These are phyloP conservation scores for Molothrus aeneus DNA, from an alignment of 2,797 vertebrate genomes.

Conservation along the genomic window DNA sequence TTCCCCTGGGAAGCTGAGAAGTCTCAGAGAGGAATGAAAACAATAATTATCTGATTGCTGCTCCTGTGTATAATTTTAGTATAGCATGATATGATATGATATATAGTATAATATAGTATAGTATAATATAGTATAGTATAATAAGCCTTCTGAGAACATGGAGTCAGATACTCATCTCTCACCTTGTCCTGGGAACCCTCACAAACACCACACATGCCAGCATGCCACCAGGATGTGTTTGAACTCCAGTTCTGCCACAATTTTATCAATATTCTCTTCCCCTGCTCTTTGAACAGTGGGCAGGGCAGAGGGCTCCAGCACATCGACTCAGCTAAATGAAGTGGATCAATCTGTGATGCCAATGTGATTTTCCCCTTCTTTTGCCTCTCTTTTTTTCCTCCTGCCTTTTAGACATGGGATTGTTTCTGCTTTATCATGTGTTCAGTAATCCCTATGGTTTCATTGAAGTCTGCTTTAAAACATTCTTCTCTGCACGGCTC, in stretches of 20 bases:
- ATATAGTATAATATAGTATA: too few species aligned
- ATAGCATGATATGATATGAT: too few species aligned
- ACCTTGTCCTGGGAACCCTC: neutral
- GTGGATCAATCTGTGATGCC: neutral
- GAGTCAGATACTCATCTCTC: neutral
- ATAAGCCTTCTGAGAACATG: neutral
- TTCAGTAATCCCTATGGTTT: neutral
- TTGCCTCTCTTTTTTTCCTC: neutral
- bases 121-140: too few species aligned
- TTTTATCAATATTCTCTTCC: conserved; percentile 7
- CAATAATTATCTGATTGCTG: neutral
- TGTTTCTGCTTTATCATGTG: neutral
- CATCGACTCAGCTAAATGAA: neutral
- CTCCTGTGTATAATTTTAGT: neutral
- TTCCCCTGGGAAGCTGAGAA: too few species aligned
- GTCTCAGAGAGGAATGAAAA: too few species aligned
- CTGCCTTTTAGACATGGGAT: neutral
- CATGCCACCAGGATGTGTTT: neutral
- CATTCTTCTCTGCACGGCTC: neutral
- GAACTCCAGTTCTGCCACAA: neutral
- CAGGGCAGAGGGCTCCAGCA: neutral
- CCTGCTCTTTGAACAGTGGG: neutral
- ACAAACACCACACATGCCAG: neutral
- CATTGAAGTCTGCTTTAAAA: neutral
- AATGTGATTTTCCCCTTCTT: neutral